Base-by-base conservation (phyloP, 2,113 vertebrate species). In the Hydrochoerus hydrochaeris region DNA sequence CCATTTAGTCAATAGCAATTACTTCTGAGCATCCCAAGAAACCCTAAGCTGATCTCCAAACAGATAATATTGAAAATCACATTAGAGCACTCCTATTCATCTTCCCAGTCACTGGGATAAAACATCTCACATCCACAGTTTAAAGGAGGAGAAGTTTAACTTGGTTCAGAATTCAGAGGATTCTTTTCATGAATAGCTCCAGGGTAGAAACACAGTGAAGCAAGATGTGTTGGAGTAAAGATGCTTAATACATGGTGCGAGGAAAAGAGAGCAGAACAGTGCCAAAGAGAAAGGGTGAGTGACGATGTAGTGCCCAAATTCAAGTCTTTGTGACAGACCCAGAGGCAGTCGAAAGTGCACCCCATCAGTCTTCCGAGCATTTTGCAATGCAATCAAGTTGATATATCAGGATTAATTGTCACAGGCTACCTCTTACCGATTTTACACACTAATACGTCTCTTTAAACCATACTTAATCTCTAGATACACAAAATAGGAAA, bases 11-110 rank as follows among this genome's bases (percentile, higher is more conserved):
- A 88, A 46, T 13, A 63, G 57, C n/a, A 62, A 78, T 91, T 88
- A 78, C 90, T 90, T 85, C 52, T 65, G 41, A 87, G 52, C 20
- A 83, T 83, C 41, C n/a, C 62, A 4, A 38, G 10, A 13, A 96
- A 88, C 41, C 32, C 38, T 85, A 85, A 77, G 2, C 2, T 82
- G 92, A 78, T 0, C 19, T 84, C 52, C 20, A 78, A 86, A 83
- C 11, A 90, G 44, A 86, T 63, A 49, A 86, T 17, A 89, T 95
- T 96, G 69, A 60, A 93, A 82, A 49, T 54, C 80, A 96, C 26
- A 44, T 17, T 26, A 41, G 35, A n/a, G 24, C 7, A 3, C 17
- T 49, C 28, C 19, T 11, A 9, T 52, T 32, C 16, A 80, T 28
- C 28, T 52, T 80, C 49, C 41, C 22, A 32, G 30, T 80, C 46